Base-by-base conservation (phyloP, 1,140 invertebrate species). In the Drosophila melanica region DNA sequence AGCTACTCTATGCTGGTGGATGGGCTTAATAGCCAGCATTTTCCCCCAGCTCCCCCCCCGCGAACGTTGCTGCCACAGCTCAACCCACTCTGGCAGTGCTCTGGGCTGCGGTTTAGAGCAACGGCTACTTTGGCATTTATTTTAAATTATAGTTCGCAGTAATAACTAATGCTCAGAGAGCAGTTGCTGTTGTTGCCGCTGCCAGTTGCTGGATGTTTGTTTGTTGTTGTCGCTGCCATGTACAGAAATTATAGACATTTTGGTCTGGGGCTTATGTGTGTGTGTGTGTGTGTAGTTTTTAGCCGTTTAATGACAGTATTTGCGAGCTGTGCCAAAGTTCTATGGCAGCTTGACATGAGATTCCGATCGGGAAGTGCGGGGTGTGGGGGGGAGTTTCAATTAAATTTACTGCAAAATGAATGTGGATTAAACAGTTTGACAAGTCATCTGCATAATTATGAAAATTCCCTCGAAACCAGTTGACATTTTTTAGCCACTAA, bases 131-230 rank as follows among this genome's bases (percentile, higher is more conserved):
- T 87, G 81, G 82, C 82, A 86, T 86, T 86, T 86, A 87, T 86
- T 86, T 86, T 86, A 87, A 86, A 86, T 86, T 86, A 86, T 86
- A 86, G 81, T 86, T 86, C 44, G 81, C 73, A 78, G 81, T 86
- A 85, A 85, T 85, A 85, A 85, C 81, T 86, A 85, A 85, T 81
- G 84, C 81, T 77, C 75, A 86, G 66, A 60, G 63, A 45, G 54
- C 45, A 30, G 59, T 44, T 33, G 30, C 9, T 50, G 59, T 35
- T 62, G 58, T 20, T 48, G 58, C 14, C 42, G 37, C 20, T 55
- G 18, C 9, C 20, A 23, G 23, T 66, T 48, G 42, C 18, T 57
- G 47, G 20, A n/a, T 58, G 18, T 10, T 53, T 41, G 16, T 23
- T 42, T 53, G 57, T 47, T 57, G 57, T 42, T 69, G 53, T 69